A percentile compares a stretch with the other conserved stretches of the same genome.
Evolutionary conservation across 2,797 vertebrate species (phyloP).

Genomic region (Cercopithecus mitis): DNA sequence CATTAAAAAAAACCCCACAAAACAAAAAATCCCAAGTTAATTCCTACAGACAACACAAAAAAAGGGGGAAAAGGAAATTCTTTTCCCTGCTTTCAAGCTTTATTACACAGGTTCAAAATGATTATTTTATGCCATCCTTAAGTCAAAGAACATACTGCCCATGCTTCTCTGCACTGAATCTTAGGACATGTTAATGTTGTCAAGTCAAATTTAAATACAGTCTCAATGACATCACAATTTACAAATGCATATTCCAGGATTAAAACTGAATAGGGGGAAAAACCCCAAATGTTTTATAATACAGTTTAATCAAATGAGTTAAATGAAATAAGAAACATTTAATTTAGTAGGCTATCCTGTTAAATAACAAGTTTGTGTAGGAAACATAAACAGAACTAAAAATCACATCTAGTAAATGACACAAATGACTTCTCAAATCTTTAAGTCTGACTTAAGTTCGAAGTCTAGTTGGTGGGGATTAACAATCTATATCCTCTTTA

Average conservation of each 20-base stretch:
- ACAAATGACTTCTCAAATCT: constrained; percentile 63
- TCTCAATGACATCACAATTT: constrained; percentile 63
- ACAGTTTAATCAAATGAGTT: constrained; percentile 72
- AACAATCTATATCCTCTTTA: constrained; percentile 46
- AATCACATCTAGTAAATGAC: constrained; percentile 53
- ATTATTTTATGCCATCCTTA: constrained; percentile 65
- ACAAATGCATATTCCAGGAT: constrained; percentile 53
- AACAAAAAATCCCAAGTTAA: constrained; percentile 55
- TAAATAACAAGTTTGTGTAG: constrained; percentile 60
- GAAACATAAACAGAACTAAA: constrained; percentile 59
- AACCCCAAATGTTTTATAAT: constrained; percentile 26
- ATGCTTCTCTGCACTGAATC: constrained; percentile 52
- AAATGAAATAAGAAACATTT: constrained; percentile 67
- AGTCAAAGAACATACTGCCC: constrained; percentile 54
- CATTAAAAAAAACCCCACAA: constrained; percentile 76
- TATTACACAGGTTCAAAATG: constrained; percentile 70
- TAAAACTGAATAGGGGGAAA: constrained; percentile 50
- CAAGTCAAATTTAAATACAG: constrained; percentile 60
- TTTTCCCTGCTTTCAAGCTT: constrained; percentile 78
- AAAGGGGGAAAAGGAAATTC: constrained; percentile 50
- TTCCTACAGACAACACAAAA: constrained; percentile 69
- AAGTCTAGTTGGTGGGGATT: constrained; percentile 35
- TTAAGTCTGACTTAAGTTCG: constrained; percentile 50
- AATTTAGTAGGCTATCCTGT: constrained; percentile 48
- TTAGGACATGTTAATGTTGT: constrained; percentile 55